phyloP scores from a whole-genome alignment of 2,797 vertebrate genomes.

The Prunella strophiata region DNA sequence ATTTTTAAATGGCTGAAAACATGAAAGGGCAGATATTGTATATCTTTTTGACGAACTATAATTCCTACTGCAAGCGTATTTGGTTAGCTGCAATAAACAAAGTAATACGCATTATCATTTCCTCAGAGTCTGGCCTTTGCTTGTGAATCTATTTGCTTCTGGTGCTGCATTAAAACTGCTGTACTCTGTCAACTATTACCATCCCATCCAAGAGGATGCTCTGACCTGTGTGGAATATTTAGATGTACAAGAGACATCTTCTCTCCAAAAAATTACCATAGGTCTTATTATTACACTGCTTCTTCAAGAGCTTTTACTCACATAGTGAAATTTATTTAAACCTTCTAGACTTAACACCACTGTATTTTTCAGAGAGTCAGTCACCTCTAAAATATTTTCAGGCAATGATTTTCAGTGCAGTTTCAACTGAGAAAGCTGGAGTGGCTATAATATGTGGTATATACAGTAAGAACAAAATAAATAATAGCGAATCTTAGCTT shows the following conservation, averaged over 20 bases:
- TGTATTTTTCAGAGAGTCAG: not conserved
- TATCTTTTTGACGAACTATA: not conserved
- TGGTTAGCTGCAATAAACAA: slow-evolving; percentile 53
- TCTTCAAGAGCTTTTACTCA: not conserved
- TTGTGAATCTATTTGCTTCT: not conserved
- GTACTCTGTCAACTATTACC: not conserved
- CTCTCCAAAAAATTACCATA: not conserved
- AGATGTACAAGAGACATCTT: not conserved
- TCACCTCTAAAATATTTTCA: not conserved
- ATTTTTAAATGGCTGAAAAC: slow-evolving; percentile 37
- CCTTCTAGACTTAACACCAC: not conserved
- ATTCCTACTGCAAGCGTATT: not conserved
- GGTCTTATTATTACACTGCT: not conserved
- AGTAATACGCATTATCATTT: not conserved
- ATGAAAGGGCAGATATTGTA: not conserved
- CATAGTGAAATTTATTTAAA: not conserved
- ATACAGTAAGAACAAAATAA: not conserved
- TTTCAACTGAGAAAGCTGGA: not conserved
- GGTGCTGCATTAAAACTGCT: not conserved
- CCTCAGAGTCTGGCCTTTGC: slow-evolving; percentile 14
- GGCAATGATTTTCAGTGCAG: not conserved
- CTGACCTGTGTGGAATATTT: not conserved
- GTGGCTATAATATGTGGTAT: not conserved
- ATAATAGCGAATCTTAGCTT: not conserved
- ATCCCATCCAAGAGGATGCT: not conserved